A percentile compares a stretch with the other conserved stretches of the same genome.
phyloP scores from a whole-genome alignment of 2,888 invertebrate species.

The Ectemnius lituratus region DNA sequence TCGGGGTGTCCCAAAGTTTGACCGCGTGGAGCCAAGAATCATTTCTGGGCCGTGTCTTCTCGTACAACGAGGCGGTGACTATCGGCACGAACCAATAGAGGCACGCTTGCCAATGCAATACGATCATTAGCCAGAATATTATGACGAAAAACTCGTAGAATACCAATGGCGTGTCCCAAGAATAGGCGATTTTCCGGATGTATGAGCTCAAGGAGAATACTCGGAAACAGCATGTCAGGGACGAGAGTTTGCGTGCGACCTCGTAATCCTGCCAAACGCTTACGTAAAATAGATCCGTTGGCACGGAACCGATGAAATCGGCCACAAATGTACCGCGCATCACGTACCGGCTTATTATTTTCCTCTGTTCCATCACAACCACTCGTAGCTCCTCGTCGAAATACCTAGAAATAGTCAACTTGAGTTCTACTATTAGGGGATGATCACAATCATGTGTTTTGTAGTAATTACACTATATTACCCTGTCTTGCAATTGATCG shows the following conservation, averaged over 20 bases:
- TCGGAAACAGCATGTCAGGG: conserved; percentile 66
- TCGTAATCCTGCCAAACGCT: conserved; percentile 49
- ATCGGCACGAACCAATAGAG: conserved; percentile 71
- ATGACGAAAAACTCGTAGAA: conserved; percentile 61
- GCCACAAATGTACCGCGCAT: conserved; percentile 60
- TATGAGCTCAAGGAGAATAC: conserved; percentile 62
- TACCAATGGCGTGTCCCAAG: conserved; percentile 54
- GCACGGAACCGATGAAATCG: conserved; percentile 70
- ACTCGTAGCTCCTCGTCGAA: conserved; percentile 61
- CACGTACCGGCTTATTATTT: conserved; percentile 63
- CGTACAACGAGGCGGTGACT: conserved; percentile 46
- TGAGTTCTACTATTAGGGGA: no score
- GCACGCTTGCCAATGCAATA: conserved; percentile 72
- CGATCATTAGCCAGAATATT: conserved; percentile 62
- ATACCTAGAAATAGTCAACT: conserved; percentile 58
- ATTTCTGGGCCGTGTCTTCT: conserved; percentile 51
- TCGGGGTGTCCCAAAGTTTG: conserved; percentile 60
- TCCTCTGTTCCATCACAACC: conserved; percentile 62
- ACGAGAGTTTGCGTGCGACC: conserved; percentile 62
- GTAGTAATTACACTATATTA: conserved; percentile 41
- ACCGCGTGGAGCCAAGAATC: conserved; percentile 67
- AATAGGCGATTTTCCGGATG: conserved; percentile 54
- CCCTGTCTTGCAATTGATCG: conserved; percentile 74
- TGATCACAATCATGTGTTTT: no score
- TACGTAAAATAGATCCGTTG: conserved; percentile 70